Conservation (phyloP, 2,113 vertebrate genomes). For the Ameiurus melas region DNA sequence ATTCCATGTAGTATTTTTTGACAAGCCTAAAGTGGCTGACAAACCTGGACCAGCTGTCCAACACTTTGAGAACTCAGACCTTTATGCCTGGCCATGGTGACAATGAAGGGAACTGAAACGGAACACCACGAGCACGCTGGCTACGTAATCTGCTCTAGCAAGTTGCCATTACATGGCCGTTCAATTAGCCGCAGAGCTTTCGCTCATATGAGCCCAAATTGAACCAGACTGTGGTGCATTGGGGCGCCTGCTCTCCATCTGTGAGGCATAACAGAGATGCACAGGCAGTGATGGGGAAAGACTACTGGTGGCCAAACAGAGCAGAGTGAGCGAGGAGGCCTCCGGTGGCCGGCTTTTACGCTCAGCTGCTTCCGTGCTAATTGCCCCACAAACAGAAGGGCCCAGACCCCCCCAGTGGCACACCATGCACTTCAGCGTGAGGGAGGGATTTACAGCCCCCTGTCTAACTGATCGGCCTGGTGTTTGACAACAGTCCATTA, state of each 20-base stretch:
- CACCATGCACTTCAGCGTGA: conserved; percentile 23
- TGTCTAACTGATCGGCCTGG: conserved; percentile 53
- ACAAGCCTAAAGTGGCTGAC: conserved; percentile 17
- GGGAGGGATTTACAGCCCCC: conserved; percentile 49
- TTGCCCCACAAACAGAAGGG: conserved; percentile 57
- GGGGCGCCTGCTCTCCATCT: conserved; percentile 55
- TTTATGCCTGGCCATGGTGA: conserved; percentile 12
- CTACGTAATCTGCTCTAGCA: conserved; percentile 36
- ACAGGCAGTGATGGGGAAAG: conserved; percentile 52
- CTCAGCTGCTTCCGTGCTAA: conserved; percentile 54
- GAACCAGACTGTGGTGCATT: conserved; percentile 58
- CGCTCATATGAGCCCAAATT: conserved; percentile 49
- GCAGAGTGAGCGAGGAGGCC: conserved; percentile 22
- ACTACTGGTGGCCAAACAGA: conserved; percentile 45
- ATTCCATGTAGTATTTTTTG: conserved; percentile 1
- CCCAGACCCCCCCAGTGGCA: conserved; percentile 39
- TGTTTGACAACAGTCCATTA: conserved; percentile 62
- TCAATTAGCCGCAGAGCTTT: conserved; percentile 52
- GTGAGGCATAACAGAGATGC: conserved; percentile 55
- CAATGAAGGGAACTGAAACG: conserved; percentile 35
- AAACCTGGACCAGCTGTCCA: conserved; percentile 28
- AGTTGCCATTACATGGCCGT: conserved; percentile 45
- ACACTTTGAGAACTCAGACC: conserved; percentile 25
- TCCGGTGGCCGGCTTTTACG: conserved; percentile 52
- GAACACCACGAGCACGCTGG: conserved; percentile 32